Evolutionary conservation across 2,888 invertebrate species (phyloP).

Genomic region (Danaus chrysippus): DNA sequence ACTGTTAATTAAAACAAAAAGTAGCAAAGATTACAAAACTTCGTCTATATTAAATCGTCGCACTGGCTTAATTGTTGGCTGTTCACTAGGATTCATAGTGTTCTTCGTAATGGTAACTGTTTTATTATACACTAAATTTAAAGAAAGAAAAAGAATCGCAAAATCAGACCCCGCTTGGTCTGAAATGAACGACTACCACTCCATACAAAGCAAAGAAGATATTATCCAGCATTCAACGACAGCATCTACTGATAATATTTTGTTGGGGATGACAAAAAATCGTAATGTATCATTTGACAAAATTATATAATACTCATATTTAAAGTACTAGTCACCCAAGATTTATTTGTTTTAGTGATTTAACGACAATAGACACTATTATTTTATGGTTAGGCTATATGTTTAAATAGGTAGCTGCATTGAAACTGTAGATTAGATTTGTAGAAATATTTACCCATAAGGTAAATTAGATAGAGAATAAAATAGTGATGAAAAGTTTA

Average conservation of each 20-base stretch:
- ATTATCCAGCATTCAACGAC: conserved; percentile 66
- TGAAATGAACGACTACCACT: conserved; percentile 73
- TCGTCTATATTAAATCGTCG: conserved; percentile 62
- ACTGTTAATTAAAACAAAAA: conserved; percentile 46
- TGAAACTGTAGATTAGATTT: conserved; percentile 10
- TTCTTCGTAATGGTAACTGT: conserved; percentile 72
- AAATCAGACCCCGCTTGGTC: conserved; percentile 71
- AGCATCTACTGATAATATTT: conserved; percentile 73
- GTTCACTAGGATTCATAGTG: conserved; percentile 66
- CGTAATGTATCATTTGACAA: conserved; percentile 56
- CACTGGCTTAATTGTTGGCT: conserved; percentile 71
- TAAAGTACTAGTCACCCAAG: conserved; percentile 8
- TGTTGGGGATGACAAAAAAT: conserved; percentile 69
- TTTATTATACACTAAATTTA: conserved; percentile 69
- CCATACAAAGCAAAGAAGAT: conserved; percentile 71
- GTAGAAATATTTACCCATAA: conserved; percentile 14
- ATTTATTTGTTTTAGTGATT: conserved; percentile 7
- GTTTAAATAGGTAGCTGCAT: conserved; percentile 13
- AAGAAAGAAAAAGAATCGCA: conserved; percentile 70
- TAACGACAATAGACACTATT: conserved; percentile 2
- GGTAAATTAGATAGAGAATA: conserved; percentile 16
- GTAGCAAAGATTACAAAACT: conserved; percentile 55
- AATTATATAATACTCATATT: conserved; percentile 38
- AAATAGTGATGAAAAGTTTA: conserved; percentile 22
- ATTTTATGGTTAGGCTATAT: conserved; percentile 3